These are phyloP conservation scores for Biston stratarius DNA, from an alignment of 2,888 invertebrate genomes.

Conservation along the genomic window DNA sequence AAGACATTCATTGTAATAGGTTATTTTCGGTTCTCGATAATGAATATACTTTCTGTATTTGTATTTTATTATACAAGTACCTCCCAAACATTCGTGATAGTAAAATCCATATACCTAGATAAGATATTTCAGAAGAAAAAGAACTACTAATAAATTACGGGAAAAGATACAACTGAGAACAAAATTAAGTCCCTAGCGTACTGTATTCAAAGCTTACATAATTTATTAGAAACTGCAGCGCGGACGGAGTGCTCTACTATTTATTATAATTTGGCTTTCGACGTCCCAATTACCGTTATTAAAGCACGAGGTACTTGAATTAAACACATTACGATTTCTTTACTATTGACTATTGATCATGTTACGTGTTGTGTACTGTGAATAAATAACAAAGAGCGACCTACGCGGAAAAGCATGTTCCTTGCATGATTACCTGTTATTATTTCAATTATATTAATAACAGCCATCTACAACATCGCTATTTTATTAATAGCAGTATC, in stretches of 20 bases:
- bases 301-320: conserved; percentile 37
- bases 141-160: conserved; percentile 50
- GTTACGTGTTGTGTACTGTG: conserved; percentile 44
- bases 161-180: conserved; percentile 60
- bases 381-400: conserved; percentile 46
- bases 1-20: background rate
- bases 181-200: conserved; percentile 46
- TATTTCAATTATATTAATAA: conserved; percentile 46
- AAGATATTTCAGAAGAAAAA: conserved; percentile 31
- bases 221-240: conserved; percentile 63
- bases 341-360: conserved; percentile 45
- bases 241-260: conserved; percentile 38
- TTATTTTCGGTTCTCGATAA: background rate
- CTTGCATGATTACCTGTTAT: conserved; percentile 40
- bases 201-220: conserved; percentile 57
- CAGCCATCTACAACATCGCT: conserved; percentile 27
- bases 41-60: background rate
- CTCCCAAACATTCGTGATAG: background rate
- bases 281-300: conserved; percentile 55
- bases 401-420: conserved; percentile 61
- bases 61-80: background rate
- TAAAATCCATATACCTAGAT: conserved; percentile 2
- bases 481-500: conserved; percentile 27
- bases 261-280: conserved; percentile 56
- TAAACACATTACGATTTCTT: conserved; percentile 25